Evolutionary conservation across 2,797 vertebrate species (phyloP), one percentile per base, ranked within the genome.

Genomic region (Crypturellus tataupa): DNA sequence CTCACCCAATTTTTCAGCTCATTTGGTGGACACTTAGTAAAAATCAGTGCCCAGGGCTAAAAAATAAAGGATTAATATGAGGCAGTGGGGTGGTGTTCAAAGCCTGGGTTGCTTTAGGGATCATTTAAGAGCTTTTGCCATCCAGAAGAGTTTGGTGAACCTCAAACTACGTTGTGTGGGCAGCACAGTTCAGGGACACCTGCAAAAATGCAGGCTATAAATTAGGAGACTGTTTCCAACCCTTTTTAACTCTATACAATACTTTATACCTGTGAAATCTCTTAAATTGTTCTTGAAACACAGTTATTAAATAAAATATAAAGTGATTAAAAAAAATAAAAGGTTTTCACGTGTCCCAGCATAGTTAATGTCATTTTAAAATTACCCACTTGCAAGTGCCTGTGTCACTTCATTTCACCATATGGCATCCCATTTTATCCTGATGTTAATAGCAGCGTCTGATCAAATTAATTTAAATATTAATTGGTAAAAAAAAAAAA

Each of bases 331-430:
- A 90, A 87, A 94, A 72, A 24, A 2, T n/a, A 51, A 81, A 83
- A n/a, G 70, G 73, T 67, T 80, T 91, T 83, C 31, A 58, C 42
- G 31, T 69, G 70, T 33, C 65, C 69, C 80, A 83, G 85, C 31
- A 71, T 77, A 85, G 33, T 70, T 91, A 89, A 80, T 71, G n/a
- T 39, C 55, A 79, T n/a, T 87, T 80, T 24, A 67, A 69, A 94
- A 78, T 81, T 72, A 85, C 29, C 82, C 46, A 80, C 44, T 86
- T 73, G 10, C 62, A 75, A 71, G 15, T 37, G 27, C 60, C 46
- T 64, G 21, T 79, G 69, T 94, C 39, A 91, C 59, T 95, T 87
- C 90, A 96, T 93, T 95, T 92, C 46, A 97, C 51, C 80, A 76
- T 63, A 87, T 86, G 94, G 44, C 72, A 94, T 72, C 65, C 49